Percentiles rank a stretch among this genome's conserved stretches.
phyloP scores from a whole-genome alignment of 2,113 vertebrate species.

The Nycticebus coucang region DNA sequence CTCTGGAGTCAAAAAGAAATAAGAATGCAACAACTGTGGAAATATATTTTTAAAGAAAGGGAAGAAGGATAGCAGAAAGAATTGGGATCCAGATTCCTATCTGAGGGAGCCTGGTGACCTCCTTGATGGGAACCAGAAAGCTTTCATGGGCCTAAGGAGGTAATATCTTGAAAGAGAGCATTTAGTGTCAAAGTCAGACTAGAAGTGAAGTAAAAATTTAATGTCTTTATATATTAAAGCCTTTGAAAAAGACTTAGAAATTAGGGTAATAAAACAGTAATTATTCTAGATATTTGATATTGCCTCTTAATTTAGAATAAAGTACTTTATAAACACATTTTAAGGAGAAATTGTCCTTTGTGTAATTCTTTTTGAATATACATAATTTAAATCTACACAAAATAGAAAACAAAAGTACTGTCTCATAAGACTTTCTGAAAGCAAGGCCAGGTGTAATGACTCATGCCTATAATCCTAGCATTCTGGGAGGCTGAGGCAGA shows the following conservation, averaged over 20 bases:
- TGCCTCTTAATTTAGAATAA: neutral
- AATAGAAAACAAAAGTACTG: neutral
- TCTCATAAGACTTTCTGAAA: neutral
- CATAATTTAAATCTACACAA: neutral
- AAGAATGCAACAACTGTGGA: neutral
- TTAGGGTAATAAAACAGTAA: neutral
- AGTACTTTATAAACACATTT: neutral
- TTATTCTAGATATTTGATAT: constrained; percentile 28
- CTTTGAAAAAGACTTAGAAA: neutral
- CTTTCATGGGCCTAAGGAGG: neutral
- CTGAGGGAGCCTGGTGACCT: neutral
- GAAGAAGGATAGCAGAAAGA: constrained; percentile 29
- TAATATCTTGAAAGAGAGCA: neutral
- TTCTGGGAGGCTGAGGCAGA: too few relatives aligned
- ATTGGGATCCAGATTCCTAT: neutral
- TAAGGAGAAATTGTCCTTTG: neutral
- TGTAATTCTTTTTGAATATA: neutral
- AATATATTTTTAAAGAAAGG: constrained; percentile 25
- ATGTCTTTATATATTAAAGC: neutral
- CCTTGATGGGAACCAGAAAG: neutral
- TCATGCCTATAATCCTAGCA: too few relatives aligned
- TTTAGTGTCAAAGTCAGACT: constrained; percentile 18
- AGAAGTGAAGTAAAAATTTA: neutral
- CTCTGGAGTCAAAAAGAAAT: constrained; percentile 6
- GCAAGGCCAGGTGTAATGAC: too few relatives aligned